Base-by-base conservation (phyloP, 2,113 vertebrate genomes). In the Triplophysa dalaica region DNA sequence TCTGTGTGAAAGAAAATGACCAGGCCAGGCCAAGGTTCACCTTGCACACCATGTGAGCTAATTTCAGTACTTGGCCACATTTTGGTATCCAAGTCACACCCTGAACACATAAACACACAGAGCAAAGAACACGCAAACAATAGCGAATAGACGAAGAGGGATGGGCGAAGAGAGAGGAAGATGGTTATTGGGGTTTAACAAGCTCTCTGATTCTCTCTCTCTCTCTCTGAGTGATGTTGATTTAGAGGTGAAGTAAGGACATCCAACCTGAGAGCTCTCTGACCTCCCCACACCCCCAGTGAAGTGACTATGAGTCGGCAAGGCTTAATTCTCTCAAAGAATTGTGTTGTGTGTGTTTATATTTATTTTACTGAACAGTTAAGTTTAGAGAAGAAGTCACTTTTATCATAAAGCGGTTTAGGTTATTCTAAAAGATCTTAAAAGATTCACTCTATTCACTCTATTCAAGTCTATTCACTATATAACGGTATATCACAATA, bases 231-330 rank as follows among this genome's bases (percentile, higher is more conserved):
- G 33, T 38, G 33, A 7, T 38, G 33, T 38, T 38, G 33, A 38
- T 38, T 38, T 38, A 65, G 75, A 83, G 84, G 84, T 83, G 81
- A 86, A 62, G 45, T 60, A 75, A 87, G 91, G 83, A 87, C 87
- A 82, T 33, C 67, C 2, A 0, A 63, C 67, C 11, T n/a, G 33
- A 60, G 88, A 29, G 29, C 89, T 84, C 84, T 5, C 62, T 86
- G 89, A 90, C 87, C 82, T 68, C 45, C 13, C 52, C 8, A 5
- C 74, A 41, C 68, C 72, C 80, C 65, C 43, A 45, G 11, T 81
- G 81, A 70, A 45, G 16, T 2, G 38, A 52, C 33, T 41, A 38
- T 78, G 79, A n/a, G 29, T 61, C 50, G 50, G 12, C 4, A 52
- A 72, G 1, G 41, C 14, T 45, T 17, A 24, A 38, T 22, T 24